Evolutionary conservation across 2,113 vertebrate genomes (phyloP).

Genomic region (Etheostoma cragini): DNA sequence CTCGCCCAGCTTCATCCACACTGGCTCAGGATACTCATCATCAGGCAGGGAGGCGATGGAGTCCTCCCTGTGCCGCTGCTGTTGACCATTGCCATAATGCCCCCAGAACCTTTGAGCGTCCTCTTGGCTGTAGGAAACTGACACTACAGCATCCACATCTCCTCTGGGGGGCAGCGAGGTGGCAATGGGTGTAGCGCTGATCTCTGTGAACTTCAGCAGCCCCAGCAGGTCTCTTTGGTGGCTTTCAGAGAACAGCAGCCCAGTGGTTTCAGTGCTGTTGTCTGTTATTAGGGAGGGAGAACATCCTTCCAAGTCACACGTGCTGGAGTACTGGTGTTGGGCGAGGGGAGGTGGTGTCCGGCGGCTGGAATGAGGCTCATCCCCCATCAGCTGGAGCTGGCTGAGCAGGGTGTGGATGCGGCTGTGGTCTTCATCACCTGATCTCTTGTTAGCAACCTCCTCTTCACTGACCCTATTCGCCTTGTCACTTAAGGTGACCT

Average conservation of each 20-base stretch:
- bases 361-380: background rate
- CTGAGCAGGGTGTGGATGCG: conserved; percentile 84
- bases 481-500: background rate
- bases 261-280: conserved; percentile 70
- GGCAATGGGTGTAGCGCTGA: background rate
- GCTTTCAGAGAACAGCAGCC: conserved; percentile 88
- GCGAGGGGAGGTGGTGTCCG: background rate
- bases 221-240: conserved; percentile 86
- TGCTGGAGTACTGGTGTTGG: conserved; percentile 45
- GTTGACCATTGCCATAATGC: conserved; percentile 39
- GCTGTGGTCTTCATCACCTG: conserved; percentile 78
- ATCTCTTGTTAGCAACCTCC: background rate
- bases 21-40: conserved; percentile 73
- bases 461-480: conserved; percentile 46
- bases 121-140: conserved; percentile 72
- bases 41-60: conserved; percentile 69
- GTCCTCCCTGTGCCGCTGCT: conserved; percentile 28
- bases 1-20: conserved; percentile 73
- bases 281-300: conserved; percentile 24
- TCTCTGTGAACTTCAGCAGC: conserved; percentile 84
- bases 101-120: conserved; percentile 75
- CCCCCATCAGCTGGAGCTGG: conserved; percentile 82
- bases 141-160: conserved; percentile 79
- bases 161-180: conserved; percentile 35
- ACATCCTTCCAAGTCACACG: conserved; percentile 64